phyloP scores from a whole-genome alignment of 2,113 vertebrate species.

The Chauna torquata region DNA sequence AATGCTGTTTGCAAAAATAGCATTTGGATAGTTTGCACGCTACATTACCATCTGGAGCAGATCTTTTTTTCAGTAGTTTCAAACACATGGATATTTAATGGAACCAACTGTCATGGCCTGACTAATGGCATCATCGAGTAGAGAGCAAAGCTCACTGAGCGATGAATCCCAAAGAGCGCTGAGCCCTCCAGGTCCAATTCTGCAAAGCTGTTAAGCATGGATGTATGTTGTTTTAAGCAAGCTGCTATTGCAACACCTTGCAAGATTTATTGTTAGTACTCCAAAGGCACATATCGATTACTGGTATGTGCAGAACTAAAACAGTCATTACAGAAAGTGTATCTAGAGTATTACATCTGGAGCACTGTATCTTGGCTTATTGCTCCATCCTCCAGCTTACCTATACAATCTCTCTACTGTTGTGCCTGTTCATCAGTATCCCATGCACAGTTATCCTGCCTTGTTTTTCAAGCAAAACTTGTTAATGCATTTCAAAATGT shows the following conservation, averaged over 20 bases:
- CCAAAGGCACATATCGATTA: neutral
- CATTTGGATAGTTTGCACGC: neutral
- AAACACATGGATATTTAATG: neutral
- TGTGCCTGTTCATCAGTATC: neutral
- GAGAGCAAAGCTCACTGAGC: slow-evolving; percentile 2
- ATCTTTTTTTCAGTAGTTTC: neutral
- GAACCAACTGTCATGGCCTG: slow-evolving; percentile 8
- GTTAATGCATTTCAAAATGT: neutral
- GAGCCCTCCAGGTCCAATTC: neutral
- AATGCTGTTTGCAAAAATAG: neutral
- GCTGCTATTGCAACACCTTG: neutral
- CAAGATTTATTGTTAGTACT: neutral
- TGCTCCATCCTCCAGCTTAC: neutral
- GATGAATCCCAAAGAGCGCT: neutral
- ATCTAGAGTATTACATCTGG: neutral
- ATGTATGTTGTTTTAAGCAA: slow-evolving; percentile 12
- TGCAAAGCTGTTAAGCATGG: neutral
- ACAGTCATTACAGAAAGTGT: neutral
- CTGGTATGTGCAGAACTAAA: neutral
- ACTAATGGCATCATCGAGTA: neutral
- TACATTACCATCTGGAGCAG: neutral
- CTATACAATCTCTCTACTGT: neutral
- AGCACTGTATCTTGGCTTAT: neutral
- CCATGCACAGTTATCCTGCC: neutral
- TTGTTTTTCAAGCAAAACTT: neutral